Conservation (phyloP, 2,113 vertebrate species). For the Neogobius melanostomus region DNA sequence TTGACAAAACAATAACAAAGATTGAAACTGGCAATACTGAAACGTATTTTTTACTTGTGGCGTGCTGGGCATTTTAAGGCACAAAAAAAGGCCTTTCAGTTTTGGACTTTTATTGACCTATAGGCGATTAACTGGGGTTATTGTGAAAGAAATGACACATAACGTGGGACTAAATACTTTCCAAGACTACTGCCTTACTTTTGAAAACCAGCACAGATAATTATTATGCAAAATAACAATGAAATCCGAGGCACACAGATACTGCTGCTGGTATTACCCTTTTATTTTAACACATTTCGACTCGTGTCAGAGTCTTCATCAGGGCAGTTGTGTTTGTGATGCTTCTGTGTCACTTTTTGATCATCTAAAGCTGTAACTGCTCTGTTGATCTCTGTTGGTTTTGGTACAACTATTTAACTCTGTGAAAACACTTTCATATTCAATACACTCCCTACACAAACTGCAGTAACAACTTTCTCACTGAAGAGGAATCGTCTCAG, state of each 20-base stretch:
- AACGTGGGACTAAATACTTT: slow-evolving; percentile 16
- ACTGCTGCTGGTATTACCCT: no score
- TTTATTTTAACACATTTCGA: neutral
- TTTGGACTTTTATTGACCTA: no score
- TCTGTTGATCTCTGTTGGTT: slow-evolving; percentile 60
- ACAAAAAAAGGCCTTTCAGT: no score
- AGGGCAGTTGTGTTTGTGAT: neutral
- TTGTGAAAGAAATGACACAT: no score
- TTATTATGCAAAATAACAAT: no score
- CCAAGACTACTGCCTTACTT: slow-evolving; percentile 45
- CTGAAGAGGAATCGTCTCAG: slow-evolving; percentile 20
- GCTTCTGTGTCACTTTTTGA: neutral
- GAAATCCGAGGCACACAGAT: no score
- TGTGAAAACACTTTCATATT: slow-evolving; percentile 70
- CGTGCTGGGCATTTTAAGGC: no score
- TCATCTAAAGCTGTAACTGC: slow-evolving; percentile 55
- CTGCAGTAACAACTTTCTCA: slow-evolving; percentile 32
- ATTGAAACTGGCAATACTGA: no score
- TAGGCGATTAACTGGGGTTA: no score
- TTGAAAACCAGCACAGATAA: slow-evolving; percentile 10
- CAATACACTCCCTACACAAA: slow-evolving; percentile 22
- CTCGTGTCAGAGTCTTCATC: neutral
- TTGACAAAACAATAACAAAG: no score
- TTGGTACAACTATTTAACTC: slow-evolving; percentile 62
- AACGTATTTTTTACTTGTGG: no score